These are phyloP conservation scores for Turdus rufiventris DNA, from an alignment of 2,113 vertebrate genomes.

Conservation along the genomic window DNA sequence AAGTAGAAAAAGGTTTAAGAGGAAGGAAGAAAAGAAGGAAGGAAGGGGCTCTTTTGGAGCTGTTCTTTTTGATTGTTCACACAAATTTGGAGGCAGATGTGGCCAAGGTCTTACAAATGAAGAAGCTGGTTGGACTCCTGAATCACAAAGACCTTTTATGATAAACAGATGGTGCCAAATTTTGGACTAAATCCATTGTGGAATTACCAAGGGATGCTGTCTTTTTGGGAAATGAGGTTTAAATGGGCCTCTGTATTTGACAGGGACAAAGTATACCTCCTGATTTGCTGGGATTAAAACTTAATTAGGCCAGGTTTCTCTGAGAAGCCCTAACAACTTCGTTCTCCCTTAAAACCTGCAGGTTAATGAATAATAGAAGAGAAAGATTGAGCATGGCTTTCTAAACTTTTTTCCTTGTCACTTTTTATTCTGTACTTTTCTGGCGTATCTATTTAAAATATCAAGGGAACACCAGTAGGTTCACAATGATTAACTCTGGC, in stretches of 20 bases:
- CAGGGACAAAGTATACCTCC: not conserved
- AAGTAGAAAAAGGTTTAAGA: not conserved
- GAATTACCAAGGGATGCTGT: accelerated
- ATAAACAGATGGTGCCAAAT: not conserved
- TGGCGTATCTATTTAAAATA: not conserved
- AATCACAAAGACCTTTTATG: not conserved
- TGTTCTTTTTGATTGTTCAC: not conserved
- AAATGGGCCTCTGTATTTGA: not conserved
- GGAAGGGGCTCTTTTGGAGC: not conserved
- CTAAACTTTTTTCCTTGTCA: not conserved
- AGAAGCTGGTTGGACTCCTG: not conserved
- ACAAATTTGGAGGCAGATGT: not conserved
- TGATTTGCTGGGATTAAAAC: not conserved
- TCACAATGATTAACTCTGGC: not conserved
- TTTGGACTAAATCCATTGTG: not conserved
- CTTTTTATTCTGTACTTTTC: not conserved
- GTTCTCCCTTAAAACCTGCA: not conserved
- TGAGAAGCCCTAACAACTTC: not conserved
- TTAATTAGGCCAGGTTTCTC: conserved; percentile 16
- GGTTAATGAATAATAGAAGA: conserved; percentile 7
- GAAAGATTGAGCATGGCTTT: not conserved
- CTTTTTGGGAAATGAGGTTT: not conserved
- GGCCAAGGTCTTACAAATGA: not conserved
- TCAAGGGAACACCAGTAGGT: not conserved
- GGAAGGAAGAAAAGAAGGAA: not conserved